A percentile compares a stretch with the other conserved stretches of the same genome.
Conservation (phyloP, 2,113 vertebrate genomes). For the Platysternon megacephalum region DNA sequence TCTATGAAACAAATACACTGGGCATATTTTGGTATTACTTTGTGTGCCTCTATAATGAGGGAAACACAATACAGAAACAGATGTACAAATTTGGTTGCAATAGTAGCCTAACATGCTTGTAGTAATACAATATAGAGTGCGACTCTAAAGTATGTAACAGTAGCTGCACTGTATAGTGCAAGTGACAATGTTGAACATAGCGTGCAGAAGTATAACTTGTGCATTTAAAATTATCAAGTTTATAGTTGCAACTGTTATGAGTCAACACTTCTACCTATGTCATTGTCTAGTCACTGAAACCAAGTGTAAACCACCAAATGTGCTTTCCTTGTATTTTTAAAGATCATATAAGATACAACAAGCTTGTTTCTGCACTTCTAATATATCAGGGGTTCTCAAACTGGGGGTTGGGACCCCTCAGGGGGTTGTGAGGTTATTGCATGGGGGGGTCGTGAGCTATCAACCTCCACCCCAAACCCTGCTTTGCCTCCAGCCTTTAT, state of each 20-base stretch:
- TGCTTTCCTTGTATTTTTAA: not conserved
- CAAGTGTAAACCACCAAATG: not conserved
- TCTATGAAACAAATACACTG: not conserved
- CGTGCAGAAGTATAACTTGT: not conserved
- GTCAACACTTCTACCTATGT: not conserved
- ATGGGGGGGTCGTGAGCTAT: too few species aligned
- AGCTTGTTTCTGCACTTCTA: not conserved
- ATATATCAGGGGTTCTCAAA: not conserved
- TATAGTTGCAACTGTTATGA: not conserved
- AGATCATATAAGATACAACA: not conserved
- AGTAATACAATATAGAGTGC: not conserved
- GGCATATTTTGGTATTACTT: not conserved
- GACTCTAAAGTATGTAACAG: too few species aligned
- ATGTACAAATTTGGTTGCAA: not conserved
- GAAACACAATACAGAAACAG: not conserved
- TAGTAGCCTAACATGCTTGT: not conserved
- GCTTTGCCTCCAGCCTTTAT: too few species aligned
- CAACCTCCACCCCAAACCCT: too few species aligned
- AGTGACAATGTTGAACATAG: not conserved
- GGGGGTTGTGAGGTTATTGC: too few species aligned
- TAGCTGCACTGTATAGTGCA: too few species aligned
- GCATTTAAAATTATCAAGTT: not conserved
- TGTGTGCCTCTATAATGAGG: not conserved
- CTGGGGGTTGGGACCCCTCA: too few species aligned
- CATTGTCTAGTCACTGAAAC: not conserved